Evolutionary conservation across 2,888 invertebrate genomes (phyloP).

Genomic region (Macrophya annulata): DNA sequence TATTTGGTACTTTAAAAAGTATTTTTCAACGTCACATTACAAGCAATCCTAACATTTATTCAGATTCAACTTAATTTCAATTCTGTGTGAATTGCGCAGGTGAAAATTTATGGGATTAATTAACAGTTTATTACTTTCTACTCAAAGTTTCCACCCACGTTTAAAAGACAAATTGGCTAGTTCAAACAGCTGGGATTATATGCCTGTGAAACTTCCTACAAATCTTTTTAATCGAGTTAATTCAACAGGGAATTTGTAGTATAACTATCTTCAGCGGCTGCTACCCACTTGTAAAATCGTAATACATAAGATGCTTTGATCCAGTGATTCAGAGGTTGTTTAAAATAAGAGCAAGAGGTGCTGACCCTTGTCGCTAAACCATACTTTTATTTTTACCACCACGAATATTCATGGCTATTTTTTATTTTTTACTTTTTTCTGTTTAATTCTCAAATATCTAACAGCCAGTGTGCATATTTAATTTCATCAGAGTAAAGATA

Average conservation of each 20-base stretch:
- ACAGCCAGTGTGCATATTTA: conserved; percentile 16
- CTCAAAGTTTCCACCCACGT: conserved; percentile 14
- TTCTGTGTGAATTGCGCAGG: not conserved
- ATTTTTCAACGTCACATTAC: not conserved
- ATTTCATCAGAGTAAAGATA: not conserved
- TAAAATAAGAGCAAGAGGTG: conserved; percentile 49
- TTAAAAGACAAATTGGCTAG: not conserved
- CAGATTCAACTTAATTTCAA: not conserved
- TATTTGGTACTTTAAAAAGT: not conserved
- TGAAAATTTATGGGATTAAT: conserved; percentile 15
- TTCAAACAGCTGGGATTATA: conserved; percentile 10
- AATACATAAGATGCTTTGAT: conserved; percentile 47
- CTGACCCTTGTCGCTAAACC: conserved; percentile 47
- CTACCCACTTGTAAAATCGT: conserved; percentile 43
- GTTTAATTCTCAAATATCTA: conserved; percentile 1
- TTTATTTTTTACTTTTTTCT: too few species aligned
- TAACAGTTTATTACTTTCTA: not conserved
- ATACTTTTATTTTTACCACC: conserved; percentile 50
- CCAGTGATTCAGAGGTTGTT: conserved; percentile 52
- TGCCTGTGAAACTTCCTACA: conserved; percentile 16
- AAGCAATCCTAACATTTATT: not conserved
- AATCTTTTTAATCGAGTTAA: conserved; percentile 30
- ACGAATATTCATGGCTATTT: conserved; percentile 27
- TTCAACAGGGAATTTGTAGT: conserved; percentile 8
- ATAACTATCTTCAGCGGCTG: conserved; percentile 38